Conservation (phyloP, 2,113 vertebrate genomes). For the Pseudolaguvia tuberculata region DNA sequence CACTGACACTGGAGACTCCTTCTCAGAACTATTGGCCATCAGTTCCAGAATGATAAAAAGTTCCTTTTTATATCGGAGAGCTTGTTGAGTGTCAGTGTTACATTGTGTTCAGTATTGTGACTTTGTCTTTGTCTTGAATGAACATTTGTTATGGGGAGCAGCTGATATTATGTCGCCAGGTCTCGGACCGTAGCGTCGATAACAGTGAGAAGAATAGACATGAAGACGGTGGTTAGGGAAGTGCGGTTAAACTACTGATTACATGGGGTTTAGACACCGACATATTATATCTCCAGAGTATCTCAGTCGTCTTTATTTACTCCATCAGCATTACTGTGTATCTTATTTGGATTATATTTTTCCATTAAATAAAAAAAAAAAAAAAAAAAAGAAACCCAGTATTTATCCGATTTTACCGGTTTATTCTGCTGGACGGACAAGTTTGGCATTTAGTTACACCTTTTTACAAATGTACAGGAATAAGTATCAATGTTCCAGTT, state of each 20-base stretch:
- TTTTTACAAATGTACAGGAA: not conserved
- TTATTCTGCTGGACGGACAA: not conserved
- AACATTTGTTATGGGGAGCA: constrained; percentile 35
- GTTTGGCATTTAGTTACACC: not conserved
- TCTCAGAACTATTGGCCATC: not conserved
- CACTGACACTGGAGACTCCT: not conserved
- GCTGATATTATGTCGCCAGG: constrained; percentile 39
- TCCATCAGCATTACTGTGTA: not conserved
- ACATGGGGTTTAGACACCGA: constrained; percentile 13
- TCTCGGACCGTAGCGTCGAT: constrained; percentile 24
- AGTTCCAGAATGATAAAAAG: not conserved
- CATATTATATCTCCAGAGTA: not conserved
- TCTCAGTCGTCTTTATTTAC: not conserved
- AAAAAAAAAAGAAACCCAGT: no score
- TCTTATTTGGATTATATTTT: no score
- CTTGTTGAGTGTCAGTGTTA: not conserved
- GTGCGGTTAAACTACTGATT: constrained; percentile 16
- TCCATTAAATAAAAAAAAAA: no score
- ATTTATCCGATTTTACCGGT: no score
- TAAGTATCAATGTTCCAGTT: no score
- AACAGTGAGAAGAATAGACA: constrained; percentile 32
- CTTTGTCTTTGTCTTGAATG: constrained; percentile 21
- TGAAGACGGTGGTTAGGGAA: constrained; percentile 12
- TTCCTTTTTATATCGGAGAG: no score
- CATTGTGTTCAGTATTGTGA: not conserved